Evolutionary conservation across 2,888 invertebrate species (phyloP).

Genomic region (Leptopterna dolabrata): DNA sequence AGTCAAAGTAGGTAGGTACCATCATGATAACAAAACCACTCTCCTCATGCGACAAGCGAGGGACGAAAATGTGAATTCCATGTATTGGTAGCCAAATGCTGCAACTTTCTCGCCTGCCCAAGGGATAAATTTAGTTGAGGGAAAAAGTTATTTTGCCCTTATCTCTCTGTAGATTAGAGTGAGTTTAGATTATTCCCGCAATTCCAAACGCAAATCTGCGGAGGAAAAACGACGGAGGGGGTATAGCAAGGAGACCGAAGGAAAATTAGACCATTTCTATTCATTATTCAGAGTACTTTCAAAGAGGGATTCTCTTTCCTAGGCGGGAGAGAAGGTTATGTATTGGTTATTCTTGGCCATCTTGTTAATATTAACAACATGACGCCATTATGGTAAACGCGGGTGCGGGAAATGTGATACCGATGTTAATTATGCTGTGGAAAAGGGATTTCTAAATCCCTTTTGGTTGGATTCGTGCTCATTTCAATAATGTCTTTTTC

Average conservation of each 20-base stretch:
- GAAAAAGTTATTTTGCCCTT: conserved; percentile 51
- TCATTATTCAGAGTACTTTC: conserved; percentile 54
- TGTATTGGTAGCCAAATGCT: background rate
- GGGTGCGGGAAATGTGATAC: conserved; percentile 48
- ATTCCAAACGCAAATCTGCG: conserved; percentile 52
- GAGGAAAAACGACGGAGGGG: conserved; percentile 35
- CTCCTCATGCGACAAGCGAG: too few relatives aligned
- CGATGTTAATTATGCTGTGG: conserved; percentile 48
- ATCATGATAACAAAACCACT: too few relatives aligned
- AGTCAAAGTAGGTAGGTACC: too few relatives aligned
- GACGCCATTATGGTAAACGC: conserved; percentile 50
- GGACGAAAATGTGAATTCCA: background rate
- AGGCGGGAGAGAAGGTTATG: conserved; percentile 33
- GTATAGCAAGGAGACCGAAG: conserved; percentile 22
- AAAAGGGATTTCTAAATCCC: conserved; percentile 22
- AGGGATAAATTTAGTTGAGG: conserved; percentile 25
- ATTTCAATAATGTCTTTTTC: conserved; percentile 42
- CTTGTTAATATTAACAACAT: conserved; percentile 55
- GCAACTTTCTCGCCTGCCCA: background rate
- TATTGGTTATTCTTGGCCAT: conserved; percentile 52
- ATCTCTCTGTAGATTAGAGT: conserved; percentile 49
- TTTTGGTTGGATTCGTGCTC: conserved; percentile 12
- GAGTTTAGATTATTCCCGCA: conserved; percentile 49
- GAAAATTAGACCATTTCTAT: conserved; percentile 54
- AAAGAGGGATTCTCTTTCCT: conserved; percentile 46